Evolutionary conservation across 2,113 vertebrate genomes (phyloP).

Genomic region (Pachypanchax playfairii): DNA sequence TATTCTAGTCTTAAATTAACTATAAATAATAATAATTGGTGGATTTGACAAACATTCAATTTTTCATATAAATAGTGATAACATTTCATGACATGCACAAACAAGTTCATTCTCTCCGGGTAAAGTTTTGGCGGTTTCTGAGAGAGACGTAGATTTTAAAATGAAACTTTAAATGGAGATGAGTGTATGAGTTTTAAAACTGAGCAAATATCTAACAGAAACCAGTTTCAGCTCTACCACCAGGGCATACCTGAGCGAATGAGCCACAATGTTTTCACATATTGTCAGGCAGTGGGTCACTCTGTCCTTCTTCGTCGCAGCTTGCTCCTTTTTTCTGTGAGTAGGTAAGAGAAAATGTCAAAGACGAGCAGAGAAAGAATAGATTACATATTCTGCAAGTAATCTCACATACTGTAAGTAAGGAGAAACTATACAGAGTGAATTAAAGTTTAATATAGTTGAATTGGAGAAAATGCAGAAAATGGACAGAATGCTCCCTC

Average conservation of each 20-base stretch:
- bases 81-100: too few relatives aligned
- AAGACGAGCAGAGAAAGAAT: neutral
- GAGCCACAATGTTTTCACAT: conserved; percentile 97
- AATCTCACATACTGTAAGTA: too few relatives aligned
- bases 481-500: too few relatives aligned
- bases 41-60: neutral
- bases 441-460: too few relatives aligned
- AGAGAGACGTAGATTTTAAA: too few relatives aligned
- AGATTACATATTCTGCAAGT: too few relatives aligned
- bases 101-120: too few relatives aligned
- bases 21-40: neutral
- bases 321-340: conserved; percentile 94
- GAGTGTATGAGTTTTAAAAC: neutral
- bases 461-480: too few relatives aligned
- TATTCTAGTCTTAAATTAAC: neutral
- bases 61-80: too few relatives aligned
- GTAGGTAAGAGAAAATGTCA: neutral
- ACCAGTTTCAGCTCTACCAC: neutral
- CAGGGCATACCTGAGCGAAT: conserved; percentile 89
- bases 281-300: conserved; percentile 97
- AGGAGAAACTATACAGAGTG: too few relatives aligned
- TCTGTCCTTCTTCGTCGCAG: conserved; percentile 94
- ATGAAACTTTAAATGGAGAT: too few relatives aligned
- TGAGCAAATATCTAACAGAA: neutral
- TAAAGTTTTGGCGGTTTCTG: too few relatives aligned